A percentile compares a stretch with the other conserved stretches of the same genome.
phyloP scores from a whole-genome alignment of 2,888 invertebrate species.

The Diarsia mendica region DNA sequence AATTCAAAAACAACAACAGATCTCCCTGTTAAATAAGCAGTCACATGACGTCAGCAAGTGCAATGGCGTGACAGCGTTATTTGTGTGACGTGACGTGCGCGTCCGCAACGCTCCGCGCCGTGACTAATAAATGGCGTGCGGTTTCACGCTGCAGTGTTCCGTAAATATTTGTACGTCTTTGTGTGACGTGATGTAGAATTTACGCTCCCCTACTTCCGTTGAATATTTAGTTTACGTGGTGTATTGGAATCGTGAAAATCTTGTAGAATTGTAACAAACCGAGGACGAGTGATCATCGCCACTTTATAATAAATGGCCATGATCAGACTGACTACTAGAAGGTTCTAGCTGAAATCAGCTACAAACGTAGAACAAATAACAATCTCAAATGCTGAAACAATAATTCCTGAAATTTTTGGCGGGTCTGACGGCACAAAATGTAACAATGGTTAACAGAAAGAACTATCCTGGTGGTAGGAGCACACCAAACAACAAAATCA shows the following conservation, averaged over 20 bases:
- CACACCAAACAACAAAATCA: too few species aligned
- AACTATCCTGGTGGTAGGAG: neutral
- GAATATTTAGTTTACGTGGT: neutral
- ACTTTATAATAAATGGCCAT: too few species aligned
- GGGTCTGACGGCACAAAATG: too few species aligned
- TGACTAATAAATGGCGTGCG: constrained; percentile 67
- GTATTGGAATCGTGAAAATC: neutral
- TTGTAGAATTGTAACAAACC: neutral
- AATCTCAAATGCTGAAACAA: too few species aligned
- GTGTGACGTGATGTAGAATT: constrained; percentile 28
- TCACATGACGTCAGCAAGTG: constrained; percentile 33
- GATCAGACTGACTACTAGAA: too few species aligned
- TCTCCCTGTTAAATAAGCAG: constrained; percentile 31
- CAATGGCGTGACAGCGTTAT: constrained; percentile 64
- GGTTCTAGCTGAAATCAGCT: neutral
- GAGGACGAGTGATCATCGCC: too few species aligned
- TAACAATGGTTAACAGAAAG: neutral
- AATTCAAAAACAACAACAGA: neutral
- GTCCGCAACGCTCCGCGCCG: constrained; percentile 49
- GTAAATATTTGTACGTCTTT: constrained; percentile 49
- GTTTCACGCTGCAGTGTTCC: constrained; percentile 51
- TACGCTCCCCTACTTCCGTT: constrained; percentile 2
- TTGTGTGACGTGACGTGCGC: constrained; percentile 64
- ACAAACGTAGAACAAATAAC: neutral
- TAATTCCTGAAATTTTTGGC: neutral